Evolutionary conservation across 2,113 vertebrate species (phyloP), one percentile per base, ranked within the genome.

Genomic region (Strix aluco): DNA sequence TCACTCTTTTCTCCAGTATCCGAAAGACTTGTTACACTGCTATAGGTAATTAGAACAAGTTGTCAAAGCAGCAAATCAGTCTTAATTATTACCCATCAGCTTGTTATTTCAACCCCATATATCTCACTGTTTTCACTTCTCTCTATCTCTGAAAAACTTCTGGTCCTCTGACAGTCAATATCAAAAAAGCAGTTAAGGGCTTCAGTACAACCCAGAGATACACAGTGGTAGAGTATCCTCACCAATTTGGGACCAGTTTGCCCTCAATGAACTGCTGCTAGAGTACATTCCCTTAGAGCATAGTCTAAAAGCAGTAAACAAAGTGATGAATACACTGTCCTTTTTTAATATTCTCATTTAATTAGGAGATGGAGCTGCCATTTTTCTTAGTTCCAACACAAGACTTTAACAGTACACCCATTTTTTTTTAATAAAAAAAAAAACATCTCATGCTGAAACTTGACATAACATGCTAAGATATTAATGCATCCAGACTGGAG

Each of bases 151-250:
- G 22, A 55, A 44, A 34, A 70, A 17, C 6, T 54, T 30, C 46
- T 25, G 6, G 25, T 34, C 27, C 34, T 84, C 63, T 40, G 42
- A 58, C 7, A 55, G 44, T 11, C 51, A 44, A 4, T 4, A 49
- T 4, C 26, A 22, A 51, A 47, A 54, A 22, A 54, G 20, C 30
- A 79, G 51, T 14, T 25, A 51, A 20, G 15, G 55, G 44, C 23
- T 86, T n/a, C 8, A 16, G 40, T 12, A 32, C 18, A 32, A 29
- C 0, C 20, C 27, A 4, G 10, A 10, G 27, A n/a, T 0, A 19
- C 13, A 12, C 3, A 15, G 9, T 0, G 2, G 32, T 5, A 10
- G 21, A 0, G 1, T 3, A 13, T 12, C 15, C 34, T n/a, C 46
- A 17, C 10, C 23, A 11, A 2, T 23, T 4, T 15, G 23, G 49